phyloP scores from a whole-genome alignment of 2,888 invertebrate species.

The Athalia rosae region DNA sequence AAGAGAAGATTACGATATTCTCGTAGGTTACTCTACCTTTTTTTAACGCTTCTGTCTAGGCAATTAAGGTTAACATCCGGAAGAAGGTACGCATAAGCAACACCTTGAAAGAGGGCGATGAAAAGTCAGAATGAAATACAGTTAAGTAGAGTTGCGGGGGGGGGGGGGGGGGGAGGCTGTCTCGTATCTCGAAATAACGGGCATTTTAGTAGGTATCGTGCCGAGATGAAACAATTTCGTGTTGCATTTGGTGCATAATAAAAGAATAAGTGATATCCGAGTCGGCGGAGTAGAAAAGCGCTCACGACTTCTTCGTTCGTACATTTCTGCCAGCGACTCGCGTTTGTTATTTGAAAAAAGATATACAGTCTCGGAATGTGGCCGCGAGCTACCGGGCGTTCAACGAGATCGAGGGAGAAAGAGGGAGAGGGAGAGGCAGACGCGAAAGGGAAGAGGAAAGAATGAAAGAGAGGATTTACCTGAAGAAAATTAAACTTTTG shows the following conservation, averaged over 20 bases:
- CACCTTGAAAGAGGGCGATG: constrained; percentile 31
- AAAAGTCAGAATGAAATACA: constrained; percentile 40
- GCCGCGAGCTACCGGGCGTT: constrained; percentile 2
- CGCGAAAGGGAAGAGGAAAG: constrained; percentile 12
- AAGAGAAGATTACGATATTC: not conserved
- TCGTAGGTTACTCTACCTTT: not conserved
- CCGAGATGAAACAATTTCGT: constrained; percentile 51
- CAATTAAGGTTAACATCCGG: constrained; percentile 34
- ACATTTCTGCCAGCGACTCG: constrained; percentile 4
- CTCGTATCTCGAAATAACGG: constrained; percentile 33
- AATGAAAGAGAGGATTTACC: constrained; percentile 44
- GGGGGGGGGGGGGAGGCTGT: not conserved
- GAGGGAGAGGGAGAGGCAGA: constrained; percentile 34
- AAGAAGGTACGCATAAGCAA: constrained; percentile 26
- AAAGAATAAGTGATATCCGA: constrained; percentile 55
- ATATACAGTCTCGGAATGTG: constrained; percentile 9
- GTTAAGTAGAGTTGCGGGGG: not conserved
- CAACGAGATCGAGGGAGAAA: constrained; percentile 27
- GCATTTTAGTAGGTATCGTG: not conserved
- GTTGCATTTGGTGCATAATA: constrained; percentile 53
- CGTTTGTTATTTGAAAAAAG: constrained; percentile 30
- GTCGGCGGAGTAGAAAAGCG: constrained; percentile 29
- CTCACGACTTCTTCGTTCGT: constrained; percentile 1
- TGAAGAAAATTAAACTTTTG: constrained; percentile 64
- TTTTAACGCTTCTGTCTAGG: not conserved